Evolutionary conservation across 1,140 invertebrate species (phyloP).

Genomic region (Prorops nasuta): DNA sequence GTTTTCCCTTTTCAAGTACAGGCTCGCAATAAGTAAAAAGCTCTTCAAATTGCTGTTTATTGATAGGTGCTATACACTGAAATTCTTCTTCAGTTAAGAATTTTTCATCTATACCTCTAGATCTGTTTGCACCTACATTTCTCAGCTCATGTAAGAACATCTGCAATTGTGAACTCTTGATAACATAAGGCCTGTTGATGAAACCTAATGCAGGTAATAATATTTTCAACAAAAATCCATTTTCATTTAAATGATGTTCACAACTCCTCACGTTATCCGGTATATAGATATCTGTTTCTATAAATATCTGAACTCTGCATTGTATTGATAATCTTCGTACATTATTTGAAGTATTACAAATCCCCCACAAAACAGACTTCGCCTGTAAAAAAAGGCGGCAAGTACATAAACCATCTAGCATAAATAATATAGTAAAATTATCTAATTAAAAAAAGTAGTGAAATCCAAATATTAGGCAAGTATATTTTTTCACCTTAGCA

Average conservation of each 20-base stretch:
- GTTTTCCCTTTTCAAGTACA: conserved; percentile 1
- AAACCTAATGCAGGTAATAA: neutral
- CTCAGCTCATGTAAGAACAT: neutral
- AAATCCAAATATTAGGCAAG: too few relatives aligned
- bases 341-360: neutral
- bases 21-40: conserved; percentile 6
- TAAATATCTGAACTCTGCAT: neutral
- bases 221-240: neutral
- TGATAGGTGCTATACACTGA: conserved; percentile 3
- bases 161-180: neutral
- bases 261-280: neutral
- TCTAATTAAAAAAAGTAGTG: too few relatives aligned
- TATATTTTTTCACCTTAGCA: too few relatives aligned
- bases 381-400: too few relatives aligned
- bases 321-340: neutral
- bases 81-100: conserved; percentile 6
- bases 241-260: conserved; percentile 1
- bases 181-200: neutral
- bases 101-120: conserved; percentile 5
- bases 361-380: too few relatives aligned
- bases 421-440: too few relatives aligned
- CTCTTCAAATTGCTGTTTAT: conserved; percentile 7
- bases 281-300: neutral
- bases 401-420: too few relatives aligned
- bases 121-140: neutral